Conservation (phyloP, 2,888 invertebrate species). For the Amphipoea oculea region DNA sequence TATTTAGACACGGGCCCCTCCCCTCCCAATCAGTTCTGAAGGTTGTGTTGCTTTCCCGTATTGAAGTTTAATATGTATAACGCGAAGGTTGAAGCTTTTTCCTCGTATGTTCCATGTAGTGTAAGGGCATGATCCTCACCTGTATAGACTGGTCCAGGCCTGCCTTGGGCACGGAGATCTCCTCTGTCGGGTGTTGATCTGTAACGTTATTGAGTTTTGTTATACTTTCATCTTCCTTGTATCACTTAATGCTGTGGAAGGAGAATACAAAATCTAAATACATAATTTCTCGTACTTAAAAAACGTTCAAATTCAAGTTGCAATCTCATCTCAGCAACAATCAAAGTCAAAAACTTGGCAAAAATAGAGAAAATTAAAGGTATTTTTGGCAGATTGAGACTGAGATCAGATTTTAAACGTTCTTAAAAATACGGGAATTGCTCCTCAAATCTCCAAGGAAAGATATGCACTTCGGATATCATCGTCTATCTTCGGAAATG, state of each 20-base stretch:
- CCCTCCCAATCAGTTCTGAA: no score
- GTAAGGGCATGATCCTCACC: constrained; percentile 66
- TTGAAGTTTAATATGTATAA: background rate
- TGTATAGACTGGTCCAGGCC: constrained; percentile 81
- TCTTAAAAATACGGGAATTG: no score
- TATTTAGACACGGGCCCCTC: no score
- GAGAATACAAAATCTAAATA: background rate
- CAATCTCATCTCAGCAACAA: no score
- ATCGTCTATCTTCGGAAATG: background rate
- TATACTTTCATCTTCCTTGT: background rate
- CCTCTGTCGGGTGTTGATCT: constrained; percentile 81
- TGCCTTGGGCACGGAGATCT: constrained; percentile 75
- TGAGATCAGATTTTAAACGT: no score
- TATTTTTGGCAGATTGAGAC: no score
- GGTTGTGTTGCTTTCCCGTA: background rate
- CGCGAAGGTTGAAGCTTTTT: background rate
- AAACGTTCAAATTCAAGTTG: no score
- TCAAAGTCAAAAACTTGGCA: no score
- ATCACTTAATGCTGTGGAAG: background rate
- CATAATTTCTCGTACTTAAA: background rate
- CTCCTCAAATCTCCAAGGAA: background rate
- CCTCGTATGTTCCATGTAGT: background rate
- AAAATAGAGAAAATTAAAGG: no score
- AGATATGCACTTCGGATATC: background rate
- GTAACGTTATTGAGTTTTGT: constrained; percentile 56